A percentile compares a stretch with the other conserved stretches of the same genome.
Evolutionary conservation across 1,140 invertebrate species (phyloP).

Genomic region (Colletes latitarsis): DNA sequence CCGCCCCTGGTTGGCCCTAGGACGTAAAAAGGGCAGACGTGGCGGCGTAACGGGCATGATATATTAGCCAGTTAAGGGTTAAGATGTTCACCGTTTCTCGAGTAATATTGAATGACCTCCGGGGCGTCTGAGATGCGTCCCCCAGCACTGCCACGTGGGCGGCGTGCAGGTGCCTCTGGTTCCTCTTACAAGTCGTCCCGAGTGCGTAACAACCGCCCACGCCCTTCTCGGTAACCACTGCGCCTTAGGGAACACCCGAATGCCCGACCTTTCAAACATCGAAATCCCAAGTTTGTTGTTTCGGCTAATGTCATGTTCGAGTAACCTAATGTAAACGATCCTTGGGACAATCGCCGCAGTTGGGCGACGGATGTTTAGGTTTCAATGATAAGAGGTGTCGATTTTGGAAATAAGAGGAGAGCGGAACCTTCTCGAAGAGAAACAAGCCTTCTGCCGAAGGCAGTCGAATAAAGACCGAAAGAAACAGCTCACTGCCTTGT

Average conservation of each 20-base stretch:
- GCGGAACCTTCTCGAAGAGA: too few species aligned
- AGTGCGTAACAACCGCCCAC: slow-evolving; percentile 68
- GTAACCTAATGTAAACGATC: too few species aligned
- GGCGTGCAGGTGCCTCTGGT: slow-evolving; percentile 75
- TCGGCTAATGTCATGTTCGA: too few species aligned
- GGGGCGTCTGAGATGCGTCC: slow-evolving; percentile 54
- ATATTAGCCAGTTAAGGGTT: slow-evolving; percentile 55
- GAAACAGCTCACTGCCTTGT: too few species aligned
- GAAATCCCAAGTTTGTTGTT: too few species aligned
- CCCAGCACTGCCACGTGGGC: slow-evolving; percentile 71
- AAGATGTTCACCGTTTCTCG: slow-evolving; percentile 61
- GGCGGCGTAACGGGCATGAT: slow-evolving; percentile 19
- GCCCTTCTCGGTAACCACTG: slow-evolving; percentile 49
- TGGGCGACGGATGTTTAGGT: too few species aligned
- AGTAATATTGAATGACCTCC: slow-evolving; percentile 55
- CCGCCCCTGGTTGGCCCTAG: neutral
- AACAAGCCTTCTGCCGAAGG: too few species aligned
- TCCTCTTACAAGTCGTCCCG: slow-evolving; percentile 53
- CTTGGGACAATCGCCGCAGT: too few species aligned
- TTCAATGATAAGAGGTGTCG: too few species aligned
- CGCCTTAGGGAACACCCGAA: slow-evolving; percentile 47
- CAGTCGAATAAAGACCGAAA: too few species aligned
- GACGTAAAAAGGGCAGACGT: neutral
- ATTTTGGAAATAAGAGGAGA: too few species aligned
- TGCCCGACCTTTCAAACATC: slow-evolving; percentile 29